These are phyloP conservation scores for Cyphomyrus discorhynchus DNA, from an alignment of 2,113 vertebrate genomes.

Conservation along the genomic window DNA sequence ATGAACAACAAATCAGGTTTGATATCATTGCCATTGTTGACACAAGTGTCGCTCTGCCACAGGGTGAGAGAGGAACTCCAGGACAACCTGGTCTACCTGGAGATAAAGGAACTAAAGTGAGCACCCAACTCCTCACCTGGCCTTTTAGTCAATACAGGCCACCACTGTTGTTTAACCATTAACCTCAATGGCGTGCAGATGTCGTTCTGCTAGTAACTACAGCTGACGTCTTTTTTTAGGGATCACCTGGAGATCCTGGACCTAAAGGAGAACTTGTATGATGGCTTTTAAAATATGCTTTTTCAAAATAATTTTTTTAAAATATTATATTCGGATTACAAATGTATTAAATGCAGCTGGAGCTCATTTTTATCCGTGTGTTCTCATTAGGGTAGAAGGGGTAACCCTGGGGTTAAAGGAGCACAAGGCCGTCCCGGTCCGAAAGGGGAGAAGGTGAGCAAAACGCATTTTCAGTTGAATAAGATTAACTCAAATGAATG, in stretches of 20 bases:
- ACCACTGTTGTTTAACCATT: not conserved
- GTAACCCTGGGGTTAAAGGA: constrained; percentile 60
- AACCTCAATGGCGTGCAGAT: not conserved
- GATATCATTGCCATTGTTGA: not conserved
- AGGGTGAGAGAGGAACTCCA: constrained; percentile 49
- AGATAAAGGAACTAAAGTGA: constrained; percentile 34
- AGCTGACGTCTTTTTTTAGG: constrained; percentile 32
- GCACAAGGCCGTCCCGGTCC: constrained; percentile 39
- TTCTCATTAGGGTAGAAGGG: constrained; percentile 58
- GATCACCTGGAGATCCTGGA: constrained; percentile 33
- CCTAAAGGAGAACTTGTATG: constrained; percentile 50
- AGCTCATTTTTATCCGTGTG: not conserved
- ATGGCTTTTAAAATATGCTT: constrained; percentile 6
- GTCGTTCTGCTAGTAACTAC: not conserved
- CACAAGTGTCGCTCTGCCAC: constrained; percentile 13
- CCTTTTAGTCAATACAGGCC: not conserved
- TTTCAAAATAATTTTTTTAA: not conserved
- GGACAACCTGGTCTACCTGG: constrained; percentile 47
- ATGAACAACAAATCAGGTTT: not conserved
- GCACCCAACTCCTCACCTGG: not conserved
- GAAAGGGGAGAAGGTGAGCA: constrained; percentile 55
- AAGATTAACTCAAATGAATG: not conserved
- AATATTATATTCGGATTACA: not conserved
- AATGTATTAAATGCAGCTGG: not conserved
- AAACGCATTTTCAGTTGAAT: not conserved